Evolutionary conservation across 1,140 invertebrate genomes (phyloP).

Genomic region (Diuraphis noxia): DNA sequence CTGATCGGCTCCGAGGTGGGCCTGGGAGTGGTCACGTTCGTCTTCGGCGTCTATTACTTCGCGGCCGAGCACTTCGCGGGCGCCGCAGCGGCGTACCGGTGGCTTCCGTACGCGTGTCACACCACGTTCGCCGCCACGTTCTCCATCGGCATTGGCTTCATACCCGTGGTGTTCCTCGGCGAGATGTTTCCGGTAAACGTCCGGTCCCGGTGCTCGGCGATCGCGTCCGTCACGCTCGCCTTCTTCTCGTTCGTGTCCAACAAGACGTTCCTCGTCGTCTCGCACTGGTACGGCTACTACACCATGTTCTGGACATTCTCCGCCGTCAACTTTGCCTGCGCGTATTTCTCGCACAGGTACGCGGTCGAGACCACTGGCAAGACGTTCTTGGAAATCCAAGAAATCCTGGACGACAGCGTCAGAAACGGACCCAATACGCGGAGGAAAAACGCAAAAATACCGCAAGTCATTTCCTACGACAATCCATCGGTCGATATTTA

Average conservation of each 20-base stretch:
- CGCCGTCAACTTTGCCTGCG: constrained; percentile 63
- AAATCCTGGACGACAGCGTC: constrained; percentile 55
- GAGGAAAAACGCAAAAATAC: neutral
- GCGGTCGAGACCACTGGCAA: constrained; percentile 77
- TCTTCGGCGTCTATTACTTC: constrained; percentile 55
- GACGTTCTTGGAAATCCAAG: constrained; percentile 75
- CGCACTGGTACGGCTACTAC: constrained; percentile 41
- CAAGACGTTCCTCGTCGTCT: constrained; percentile 55
- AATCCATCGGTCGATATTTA: neutral
- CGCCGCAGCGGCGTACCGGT: constrained; percentile 30
- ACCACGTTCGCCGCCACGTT: constrained; percentile 56
- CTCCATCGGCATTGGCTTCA: constrained; percentile 57
- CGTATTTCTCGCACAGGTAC: constrained; percentile 62
- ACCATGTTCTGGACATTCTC: constrained; percentile 57
- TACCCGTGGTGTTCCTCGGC: constrained; percentile 57
- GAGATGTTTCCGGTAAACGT: constrained; percentile 58
- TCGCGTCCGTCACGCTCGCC: constrained; percentile 56
- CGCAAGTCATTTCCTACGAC: neutral
- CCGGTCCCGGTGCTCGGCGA: constrained; percentile 57
- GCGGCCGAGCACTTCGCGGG: neutral
- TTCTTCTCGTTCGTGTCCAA: constrained; percentile 56
- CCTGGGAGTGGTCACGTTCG: constrained; percentile 52
- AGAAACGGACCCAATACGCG: neutral
- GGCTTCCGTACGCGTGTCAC: constrained; percentile 55
- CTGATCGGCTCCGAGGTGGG: constrained; percentile 59